Evolutionary conservation across 1,140 invertebrate species (phyloP), one percentile per base, ranked within the genome.

Genomic region (Battus philenor): DNA sequence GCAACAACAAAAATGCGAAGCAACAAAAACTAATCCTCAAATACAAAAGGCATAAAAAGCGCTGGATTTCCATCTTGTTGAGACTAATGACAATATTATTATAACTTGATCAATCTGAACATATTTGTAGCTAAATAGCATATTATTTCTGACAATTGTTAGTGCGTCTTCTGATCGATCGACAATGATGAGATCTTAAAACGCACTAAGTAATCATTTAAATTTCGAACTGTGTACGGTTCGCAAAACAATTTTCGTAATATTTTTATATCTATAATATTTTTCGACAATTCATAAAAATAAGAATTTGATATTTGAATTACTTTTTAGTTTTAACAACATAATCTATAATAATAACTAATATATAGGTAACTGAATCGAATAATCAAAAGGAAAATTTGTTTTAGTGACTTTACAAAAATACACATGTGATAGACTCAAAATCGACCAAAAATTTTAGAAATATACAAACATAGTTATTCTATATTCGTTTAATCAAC

Each of bases 51-150:
- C 41, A 39, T 31, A 47, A 53, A 63, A 56, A n/a, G 54, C 29
- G 16, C 27, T 17, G 43, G 39, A 17, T 44, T 54, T 41, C 44
- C 30, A 49, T 34, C 44, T 50, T 50, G 51, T 52, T 44, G 47
- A 30, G 17, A 10, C 57, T 77, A 77, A 77, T 74, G 66, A 72
- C 62, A 77, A 77, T 74, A 71, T 77, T 77, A 77, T 74, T 72
- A 59, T 72, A 73, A 65, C 47, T 39, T 41, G 38, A 41, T 41
- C 38, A 41, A 17, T 41, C 24, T 41, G 32, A 36, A 49, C 36
- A 31, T 55, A 48, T 57, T 65, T 65, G 54, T 52, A 46, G 50
- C 58, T 46, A 66, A 70, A 75, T 71, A 74, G 61, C 61, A 64
- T 45, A 39, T 53, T 58, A 59, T 64, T 54, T 59, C 44, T 54